Base-by-base conservation (phyloP, 2,797 vertebrate species). In the Rhadinocentrus ornatus region DNA sequence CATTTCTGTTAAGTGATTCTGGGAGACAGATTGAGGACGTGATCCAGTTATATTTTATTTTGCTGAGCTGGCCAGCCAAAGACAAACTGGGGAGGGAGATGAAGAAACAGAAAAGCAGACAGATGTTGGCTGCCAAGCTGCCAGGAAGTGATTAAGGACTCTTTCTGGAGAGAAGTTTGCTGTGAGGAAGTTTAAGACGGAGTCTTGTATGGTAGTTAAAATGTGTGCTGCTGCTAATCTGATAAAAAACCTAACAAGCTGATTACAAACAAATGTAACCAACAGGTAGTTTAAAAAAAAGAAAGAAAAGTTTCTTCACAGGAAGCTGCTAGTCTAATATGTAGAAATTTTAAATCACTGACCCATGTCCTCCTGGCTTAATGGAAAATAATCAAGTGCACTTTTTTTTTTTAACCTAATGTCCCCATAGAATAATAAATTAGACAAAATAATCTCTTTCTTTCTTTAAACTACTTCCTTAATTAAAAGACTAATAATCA, bases 11-110 rank as follows among this genome's bases (percentile, higher is more conserved):
- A 60, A 78, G 75, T 74, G 60, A 69, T 68, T 73, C 32, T 67
- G 8, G 41, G 62, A 34, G 78, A 74, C 82, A 73, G 63, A 71
- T 73, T 56, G 69, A 81, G 78, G 80, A 78, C 75, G 18, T 34
- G 70, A 46, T 82, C 64, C 59, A 78, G 52, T 77, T 82, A 39
- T 73, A 71, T 32, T 41, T 16, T 46, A 32, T 77, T 81, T 71
- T 83, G 82, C 78, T 87, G 83, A 89, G 87, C 66, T 78, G 67
- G 69, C 20, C 24, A 35, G 31, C 27, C 54, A 46, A 60, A 80
- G 70, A 80, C 66, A 66, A 75, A 72, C 64, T 56, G 50, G 56
- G 61, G 29, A 67, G 44, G 58, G 73, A 67, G n/a, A 60, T 46
- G 31, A 73, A 53, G 46, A 13, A 71, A 73, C 44, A 32, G 58